A percentile compares a stretch with the other conserved stretches of the same genome.
Conservation (phyloP, 1,140 invertebrate genomes). For the Aphaenogaster floridana region DNA sequence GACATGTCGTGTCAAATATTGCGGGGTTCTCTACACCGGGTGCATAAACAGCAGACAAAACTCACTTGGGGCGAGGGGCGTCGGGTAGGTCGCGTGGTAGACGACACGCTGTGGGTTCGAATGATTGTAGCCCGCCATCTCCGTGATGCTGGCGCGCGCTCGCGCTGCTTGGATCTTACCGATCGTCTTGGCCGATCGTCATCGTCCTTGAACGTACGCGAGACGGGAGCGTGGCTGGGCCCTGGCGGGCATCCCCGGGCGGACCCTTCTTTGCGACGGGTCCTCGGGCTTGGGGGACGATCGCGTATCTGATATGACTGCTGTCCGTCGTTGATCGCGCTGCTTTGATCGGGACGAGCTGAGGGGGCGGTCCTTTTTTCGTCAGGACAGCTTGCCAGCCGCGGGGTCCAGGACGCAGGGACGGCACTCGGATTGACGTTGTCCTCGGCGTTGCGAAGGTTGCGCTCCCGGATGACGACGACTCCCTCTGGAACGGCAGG, state of each 20-base stretch:
- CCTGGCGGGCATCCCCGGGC: slow-evolving; percentile 69
- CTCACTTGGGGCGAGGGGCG: slow-evolving; percentile 86
- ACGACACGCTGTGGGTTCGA: slow-evolving; percentile 76
- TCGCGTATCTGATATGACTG: slow-evolving; percentile 50
- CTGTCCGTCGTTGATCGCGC: slow-evolving; percentile 60
- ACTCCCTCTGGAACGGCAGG: slow-evolving; percentile 74
- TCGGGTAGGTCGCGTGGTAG: slow-evolving; percentile 86
- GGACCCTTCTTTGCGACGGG: slow-evolving; percentile 35
- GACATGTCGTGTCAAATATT: background rate
- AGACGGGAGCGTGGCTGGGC: slow-evolving; percentile 65
- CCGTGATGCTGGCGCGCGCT: slow-evolving; percentile 70
- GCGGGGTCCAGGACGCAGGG: slow-evolving; percentile 69
- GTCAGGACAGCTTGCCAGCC: slow-evolving; percentile 75
- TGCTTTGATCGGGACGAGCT: slow-evolving; percentile 63
- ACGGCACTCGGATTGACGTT: slow-evolving; percentile 73
- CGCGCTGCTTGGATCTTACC: slow-evolving; percentile 76
- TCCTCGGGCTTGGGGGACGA: slow-evolving; percentile 30
- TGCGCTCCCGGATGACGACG: slow-evolving; percentile 72
- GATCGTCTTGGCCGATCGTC: slow-evolving; percentile 75
- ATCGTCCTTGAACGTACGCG: slow-evolving; percentile 72
- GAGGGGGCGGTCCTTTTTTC: slow-evolving; percentile 57
- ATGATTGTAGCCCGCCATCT: slow-evolving; percentile 85
- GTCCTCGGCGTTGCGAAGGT: slow-evolving; percentile 67
- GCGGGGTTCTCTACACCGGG: slow-evolving; percentile 1
- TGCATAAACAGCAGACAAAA: slow-evolving; percentile 67